Evolutionary conservation across 37 sponge, comb jelly and placozoan species (phyloP), one percentile per base, ranked within the genome.

Genomic region (Bolinopsis microptera): DNA sequence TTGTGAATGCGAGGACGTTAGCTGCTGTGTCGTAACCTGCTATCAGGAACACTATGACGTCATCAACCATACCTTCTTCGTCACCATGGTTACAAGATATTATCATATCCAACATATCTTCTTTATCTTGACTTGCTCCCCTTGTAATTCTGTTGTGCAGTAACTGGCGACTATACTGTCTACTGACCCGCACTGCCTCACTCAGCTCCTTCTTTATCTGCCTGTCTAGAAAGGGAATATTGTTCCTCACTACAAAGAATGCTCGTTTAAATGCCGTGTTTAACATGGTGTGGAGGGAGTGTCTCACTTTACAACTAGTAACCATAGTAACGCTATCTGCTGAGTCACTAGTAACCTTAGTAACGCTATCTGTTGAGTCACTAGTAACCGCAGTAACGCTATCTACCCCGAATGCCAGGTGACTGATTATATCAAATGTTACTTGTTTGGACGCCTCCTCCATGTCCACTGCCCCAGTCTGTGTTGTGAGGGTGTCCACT

Each of bases 21-120:
- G 82, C 82, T 30, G 37, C 82, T 5, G 82, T 80, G 30, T 80
- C 82, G 23, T 80, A 80, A 21, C 82, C 82, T 35, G 82, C 82
- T 36, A 80, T 33, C 38, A 80, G 35, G 30, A 80, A 80, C 82
- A 80, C 37, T 1, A 30, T 80, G 38, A 80, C 38, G 30, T 80
- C 82, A 80, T 80, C 82, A 16, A 80, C 22, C 82, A 80, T 80
- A 5, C 2, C 35, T 35, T 80, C 82, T 13, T 23, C 82, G 38
- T 80, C 82, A 2, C 37, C 37, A 2, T 2, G 9, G 23, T 80
- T 80, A 33, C 38, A 33, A 24, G 24, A 13, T 18, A 80, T 80
- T 34, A 80, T 80, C 82, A 80, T 33, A 37, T 33, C 38, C 37
- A 80, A 30, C 32, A 80, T 8, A 80, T 80, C 82, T 35, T 80